Percentiles rank a stretch among this genome's conserved stretches.
Conservation (phyloP, 2,888 invertebrate species). For the Tribolium freemani region DNA sequence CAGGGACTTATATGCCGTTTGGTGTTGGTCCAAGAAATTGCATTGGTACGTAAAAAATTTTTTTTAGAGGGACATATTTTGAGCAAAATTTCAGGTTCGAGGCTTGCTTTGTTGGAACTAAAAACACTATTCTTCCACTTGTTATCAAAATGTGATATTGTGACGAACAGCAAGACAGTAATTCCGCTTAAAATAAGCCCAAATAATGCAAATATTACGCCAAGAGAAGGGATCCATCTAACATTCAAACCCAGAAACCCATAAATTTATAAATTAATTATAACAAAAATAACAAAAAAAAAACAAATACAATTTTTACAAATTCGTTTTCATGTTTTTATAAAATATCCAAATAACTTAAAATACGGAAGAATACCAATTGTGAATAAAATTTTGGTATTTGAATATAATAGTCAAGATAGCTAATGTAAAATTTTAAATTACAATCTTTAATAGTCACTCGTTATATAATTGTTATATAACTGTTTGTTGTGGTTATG, state of each 20-base stretch:
- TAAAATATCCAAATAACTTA: too few species aligned
- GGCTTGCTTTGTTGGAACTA: constrained; percentile 51
- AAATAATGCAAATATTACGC: neutral
- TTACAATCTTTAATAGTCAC: too few species aligned
- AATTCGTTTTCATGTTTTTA: too few species aligned
- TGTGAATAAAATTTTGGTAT: too few species aligned
- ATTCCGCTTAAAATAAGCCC: constrained; percentile 48
- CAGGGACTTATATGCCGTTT: constrained; percentile 71
- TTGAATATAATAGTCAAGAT: too few species aligned
- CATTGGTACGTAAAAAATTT: constrained; percentile 57
- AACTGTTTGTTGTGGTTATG: too few species aligned
- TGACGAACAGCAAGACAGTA: constrained; percentile 57
- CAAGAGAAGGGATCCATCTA: neutral
- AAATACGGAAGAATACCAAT: too few species aligned
- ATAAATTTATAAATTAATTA: too few species aligned
- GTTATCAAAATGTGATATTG: constrained; percentile 59
- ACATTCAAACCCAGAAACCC: neutral
- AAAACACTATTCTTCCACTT: constrained; percentile 60
- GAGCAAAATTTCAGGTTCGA: constrained; percentile 52
- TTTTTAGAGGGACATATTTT: neutral
- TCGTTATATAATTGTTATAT: too few species aligned
- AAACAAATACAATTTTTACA: too few species aligned
- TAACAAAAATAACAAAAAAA: too few species aligned
- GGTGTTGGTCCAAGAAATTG: constrained; percentile 68
- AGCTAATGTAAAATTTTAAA: too few species aligned